Evolutionary conservation across 2,113 vertebrate genomes (phyloP), one percentile per base, ranked within the genome.

Genomic region (Okapia johnstoni): DNA sequence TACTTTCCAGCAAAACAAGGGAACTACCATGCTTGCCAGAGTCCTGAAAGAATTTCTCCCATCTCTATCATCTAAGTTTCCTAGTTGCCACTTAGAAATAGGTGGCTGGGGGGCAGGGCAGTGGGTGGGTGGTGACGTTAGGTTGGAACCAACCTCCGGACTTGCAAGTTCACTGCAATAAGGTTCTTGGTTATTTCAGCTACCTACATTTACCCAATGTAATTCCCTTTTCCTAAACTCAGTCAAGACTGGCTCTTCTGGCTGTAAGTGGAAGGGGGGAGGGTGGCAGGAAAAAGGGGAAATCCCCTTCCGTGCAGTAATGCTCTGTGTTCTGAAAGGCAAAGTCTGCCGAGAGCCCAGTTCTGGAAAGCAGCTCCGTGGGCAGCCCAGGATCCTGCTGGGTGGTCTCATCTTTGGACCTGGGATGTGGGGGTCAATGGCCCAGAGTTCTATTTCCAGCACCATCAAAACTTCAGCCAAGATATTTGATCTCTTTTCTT

Each of bases 381-480:
- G 52, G 77, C 60, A 96, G 93, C 90, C 80, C 58, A 92, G 77
- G n/a, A 89, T 77, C 92, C 96, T 73, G 36, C 79, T 96, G 97
- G 97, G 98, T 98, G 98, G 98, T 97, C 97, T 97, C 95, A 91
- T 94, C 88, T 86, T 48, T 70, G 89, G 85, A 46, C 33, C 60
- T 85, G 17, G 94, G 85, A 93, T 50, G 40, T 54, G 52, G 36
- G 54, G 80, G 90, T 97, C 95, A 96, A 70, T 0, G 8, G 85
- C 73, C 88, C 92, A 91, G 77, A 91, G 73, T 89, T 96, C 92
- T 96, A 80, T 96, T 97, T 98, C 85, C 43, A 97, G 81, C 30
- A 73, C 57, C 94, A 97, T 92, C 60, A 96, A 92, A 97, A 86
- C 63, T 95, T 87, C 33, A 58, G 97, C 97, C 98, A 98, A 97